Evolutionary conservation across 2,888 invertebrate genomes (phyloP).

Genomic region (Zygaena filipendulae): DNA sequence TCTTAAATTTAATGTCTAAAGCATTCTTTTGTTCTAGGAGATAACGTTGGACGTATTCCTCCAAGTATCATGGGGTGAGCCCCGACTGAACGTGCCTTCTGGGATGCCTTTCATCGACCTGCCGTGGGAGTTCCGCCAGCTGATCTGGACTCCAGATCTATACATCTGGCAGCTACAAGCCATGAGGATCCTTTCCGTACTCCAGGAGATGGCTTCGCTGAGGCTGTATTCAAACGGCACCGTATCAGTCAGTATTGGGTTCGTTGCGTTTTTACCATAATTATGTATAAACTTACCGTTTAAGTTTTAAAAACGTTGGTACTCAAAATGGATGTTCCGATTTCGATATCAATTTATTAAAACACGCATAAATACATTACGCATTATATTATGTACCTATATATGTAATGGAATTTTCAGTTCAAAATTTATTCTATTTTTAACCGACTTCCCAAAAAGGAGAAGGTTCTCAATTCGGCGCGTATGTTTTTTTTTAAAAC

Average conservation of each 20-base stretch:
- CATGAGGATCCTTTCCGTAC: constrained; percentile 69
- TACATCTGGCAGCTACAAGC: constrained; percentile 73
- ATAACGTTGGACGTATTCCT: constrained; percentile 73
- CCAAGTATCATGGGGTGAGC: constrained; percentile 73
- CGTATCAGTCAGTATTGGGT: constrained; percentile 74
- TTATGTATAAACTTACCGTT: constrained; percentile 10
- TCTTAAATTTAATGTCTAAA: too few relatives aligned
- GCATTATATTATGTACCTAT: too few relatives aligned
- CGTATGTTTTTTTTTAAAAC: too few relatives aligned
- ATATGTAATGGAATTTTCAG: too few relatives aligned
- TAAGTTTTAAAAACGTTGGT: too few relatives aligned
- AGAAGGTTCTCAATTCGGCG: too few relatives aligned
- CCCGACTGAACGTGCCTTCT: constrained; percentile 50
- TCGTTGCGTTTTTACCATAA: constrained; percentile 32
- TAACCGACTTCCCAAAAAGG: too few relatives aligned
- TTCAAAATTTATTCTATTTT: too few relatives aligned
- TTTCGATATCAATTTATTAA: too few relatives aligned
- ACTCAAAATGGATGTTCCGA: too few relatives aligned
- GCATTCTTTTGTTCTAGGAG: constrained; percentile 46
- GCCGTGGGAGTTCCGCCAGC: constrained; percentile 70
- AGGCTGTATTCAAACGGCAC: constrained; percentile 71
- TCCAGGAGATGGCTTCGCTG: constrained; percentile 72
- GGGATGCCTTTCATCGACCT: constrained; percentile 65
- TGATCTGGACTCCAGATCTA: constrained; percentile 72
- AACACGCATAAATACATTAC: too few relatives aligned